Base-by-base conservation (phyloP, 2,888 invertebrate genomes). In the Pediacus dermestoides region DNA sequence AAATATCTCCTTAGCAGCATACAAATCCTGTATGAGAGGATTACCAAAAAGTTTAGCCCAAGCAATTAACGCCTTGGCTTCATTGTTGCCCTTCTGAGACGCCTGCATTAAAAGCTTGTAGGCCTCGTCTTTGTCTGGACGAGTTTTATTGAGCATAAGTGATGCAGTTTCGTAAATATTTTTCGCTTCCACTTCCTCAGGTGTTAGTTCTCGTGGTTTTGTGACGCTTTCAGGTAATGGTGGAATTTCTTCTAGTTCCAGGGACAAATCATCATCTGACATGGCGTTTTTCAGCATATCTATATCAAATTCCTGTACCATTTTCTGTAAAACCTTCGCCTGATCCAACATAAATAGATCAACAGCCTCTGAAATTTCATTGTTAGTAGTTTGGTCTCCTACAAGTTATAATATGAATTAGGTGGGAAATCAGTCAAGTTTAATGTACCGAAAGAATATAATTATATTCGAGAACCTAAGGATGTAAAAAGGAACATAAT, bases 41-140 rank as follows among this genome's bases (percentile, higher is more conserved):
- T 78, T 87, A 0, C 96, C 96, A 55, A 92, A 82, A 3, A 97
- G 68, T 54, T 86, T 78, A 0, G 87, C 88, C 88, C 94, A 93
- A 0, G 93, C 94, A 3, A 95, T 68, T 63, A 86, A 77, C 42
- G 91, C 87, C 64, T 82, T 79, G 0, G 96, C 90, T 30, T 85
- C 82, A 1, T 73, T 67, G 64, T 94, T 90, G 23, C 91, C 91
- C 37, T 82, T 73, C 26, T 82, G 80, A 0, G 93, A 87, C 0
- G 96, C 89, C 51, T 82, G 76, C 25, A 82, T 76, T 16, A 97
- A 73, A 34, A 89, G 71, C 21, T 81, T 74, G 54, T 88, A 89
- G 0, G 89, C 90, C 33, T 78, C 78, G 1, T 75, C 73, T 42
- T 85, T 80, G 61, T 88, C 84, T 0, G 83, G 78, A 30, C 75